phyloP scores from a whole-genome alignment of 2,888 invertebrate genomes.

The Napeogenes sylphis region DNA sequence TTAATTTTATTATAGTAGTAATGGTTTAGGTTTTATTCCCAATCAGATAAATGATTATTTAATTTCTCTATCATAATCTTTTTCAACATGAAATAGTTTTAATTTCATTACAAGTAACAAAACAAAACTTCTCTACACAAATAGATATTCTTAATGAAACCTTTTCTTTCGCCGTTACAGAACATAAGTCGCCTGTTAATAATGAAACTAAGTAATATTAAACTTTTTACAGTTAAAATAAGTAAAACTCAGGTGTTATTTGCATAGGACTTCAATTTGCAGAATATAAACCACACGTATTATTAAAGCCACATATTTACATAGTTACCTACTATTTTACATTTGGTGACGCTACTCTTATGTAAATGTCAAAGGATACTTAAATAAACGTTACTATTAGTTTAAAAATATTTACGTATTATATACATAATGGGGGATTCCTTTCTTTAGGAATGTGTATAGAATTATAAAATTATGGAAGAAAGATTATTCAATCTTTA shows the following conservation, averaged over 20 bases:
- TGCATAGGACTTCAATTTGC: constrained; percentile 2
- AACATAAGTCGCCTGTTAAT: background rate
- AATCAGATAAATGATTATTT: too few species aligned
- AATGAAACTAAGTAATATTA: background rate
- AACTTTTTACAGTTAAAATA: constrained; percentile 1
- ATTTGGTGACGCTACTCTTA: background rate
- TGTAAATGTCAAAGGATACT: background rate
- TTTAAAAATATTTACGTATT: background rate
- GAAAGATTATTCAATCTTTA: too few species aligned
- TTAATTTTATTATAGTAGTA: too few species aligned
- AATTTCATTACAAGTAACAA: too few species aligned
- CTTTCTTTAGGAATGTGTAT: too few species aligned
- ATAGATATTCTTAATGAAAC: background rate
- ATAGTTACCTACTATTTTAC: background rate
- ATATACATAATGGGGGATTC: too few species aligned
- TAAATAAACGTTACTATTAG: background rate
- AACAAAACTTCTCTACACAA: background rate
- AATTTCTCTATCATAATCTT: too few species aligned
- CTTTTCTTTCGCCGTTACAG: background rate
- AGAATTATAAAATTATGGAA: too few species aligned
- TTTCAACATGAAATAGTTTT: too few species aligned
- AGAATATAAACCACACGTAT: constrained; percentile 1
- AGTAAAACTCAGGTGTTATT: constrained; percentile 5
- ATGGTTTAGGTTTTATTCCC: too few species aligned
- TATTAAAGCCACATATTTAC: constrained; percentile 1